Evolutionary conservation across 92 coral and sea anemone genomes (phyloP), one percentile per base, ranked within the genome.

Genomic region (Virgularia gustaviana): DNA sequence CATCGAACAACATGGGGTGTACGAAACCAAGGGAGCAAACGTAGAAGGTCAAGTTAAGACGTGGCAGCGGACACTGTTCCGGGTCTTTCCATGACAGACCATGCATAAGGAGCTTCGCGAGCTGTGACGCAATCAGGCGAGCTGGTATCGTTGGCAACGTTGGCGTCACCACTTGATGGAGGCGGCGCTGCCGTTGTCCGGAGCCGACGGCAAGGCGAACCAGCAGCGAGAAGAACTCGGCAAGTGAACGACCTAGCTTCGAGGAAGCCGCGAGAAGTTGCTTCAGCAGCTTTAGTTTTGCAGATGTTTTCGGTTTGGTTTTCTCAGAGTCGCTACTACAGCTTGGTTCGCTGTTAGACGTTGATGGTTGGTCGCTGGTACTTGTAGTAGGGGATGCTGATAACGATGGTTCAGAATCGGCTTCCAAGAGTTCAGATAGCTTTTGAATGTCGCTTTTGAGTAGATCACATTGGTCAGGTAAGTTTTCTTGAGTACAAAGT

Each of bases 141-240:
- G 94, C 98, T 15, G 90, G 88, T 15, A 80, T 16, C 24, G 95
- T 83, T 16, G 98, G 98, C 53, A 87, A 75, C 32, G 89, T 85
- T 18, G 97, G 96, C 1, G 82, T 80, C 8, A 83, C 83, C 12
- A 83, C 61, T 23, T 89, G 98, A 15, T 96, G 98, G n/a, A 85
- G 84, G 23, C 98, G 81, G 20, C 98, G 85, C 76, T 92, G 98
- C 19, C 96, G 84, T 71, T 92, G 98, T 8, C 92, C 96, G 0
- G 98, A 86, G 8, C 96, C 96, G 65, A 92, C 89, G 54, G 96
- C 84, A 6, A 92, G 80, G 61, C 85, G 82, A 12, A 89, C 88
- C 53, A 92, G 78, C 41, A 90, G 71, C 45, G 87, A 83, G 74
- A 92, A 92, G 83, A 92, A 83, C 74, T 92, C 98, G 33, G 98